Evolutionary conservation across 2,797 vertebrate species (phyloP).

Genomic region (Apogon hyalosoma): DNA sequence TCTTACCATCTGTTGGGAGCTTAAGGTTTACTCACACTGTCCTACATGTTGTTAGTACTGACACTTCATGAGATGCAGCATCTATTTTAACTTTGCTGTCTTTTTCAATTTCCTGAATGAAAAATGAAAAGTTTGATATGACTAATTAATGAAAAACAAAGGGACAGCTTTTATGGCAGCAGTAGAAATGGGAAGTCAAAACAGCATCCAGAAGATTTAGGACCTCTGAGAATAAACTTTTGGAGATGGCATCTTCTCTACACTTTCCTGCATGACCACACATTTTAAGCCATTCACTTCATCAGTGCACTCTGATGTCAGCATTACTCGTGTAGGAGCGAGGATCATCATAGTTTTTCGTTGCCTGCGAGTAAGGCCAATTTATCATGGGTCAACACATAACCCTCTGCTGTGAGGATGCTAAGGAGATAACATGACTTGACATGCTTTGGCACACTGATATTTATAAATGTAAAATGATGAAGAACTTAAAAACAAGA

Average conservation of each 20-base stretch:
- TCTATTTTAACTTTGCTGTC: too few relatives aligned
- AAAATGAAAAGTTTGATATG: too few relatives aligned
- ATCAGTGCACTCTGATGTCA: constrained; percentile 42
- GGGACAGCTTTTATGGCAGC: too few relatives aligned
- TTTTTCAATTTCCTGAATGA: too few relatives aligned
- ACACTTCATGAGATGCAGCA: background rate
- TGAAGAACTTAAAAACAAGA: background rate
- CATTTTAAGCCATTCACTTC: constrained; percentile 37
- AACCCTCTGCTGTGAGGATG: constrained; percentile 41
- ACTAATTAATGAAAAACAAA: too few relatives aligned
- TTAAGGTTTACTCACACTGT: constrained; percentile 1
- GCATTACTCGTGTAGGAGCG: constrained; percentile 9
- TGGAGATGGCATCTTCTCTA: constrained; percentile 34
- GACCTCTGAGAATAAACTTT: constrained; percentile 26
- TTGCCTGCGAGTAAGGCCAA: constrained; percentile 31
- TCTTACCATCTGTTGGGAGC: background rate
- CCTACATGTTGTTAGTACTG: background rate
- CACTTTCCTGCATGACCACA: constrained; percentile 29
- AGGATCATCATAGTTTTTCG: constrained; percentile 41
- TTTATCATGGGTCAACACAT: constrained; percentile 45
- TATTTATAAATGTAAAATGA: constrained; percentile 6
- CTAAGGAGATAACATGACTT: constrained; percentile 1
- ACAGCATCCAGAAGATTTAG: background rate
- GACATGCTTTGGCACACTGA: background rate
- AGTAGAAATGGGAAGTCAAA: constrained; percentile 1